Conservation (phyloP, 2,113 vertebrate genomes). For the Lampris incognitus region DNA sequence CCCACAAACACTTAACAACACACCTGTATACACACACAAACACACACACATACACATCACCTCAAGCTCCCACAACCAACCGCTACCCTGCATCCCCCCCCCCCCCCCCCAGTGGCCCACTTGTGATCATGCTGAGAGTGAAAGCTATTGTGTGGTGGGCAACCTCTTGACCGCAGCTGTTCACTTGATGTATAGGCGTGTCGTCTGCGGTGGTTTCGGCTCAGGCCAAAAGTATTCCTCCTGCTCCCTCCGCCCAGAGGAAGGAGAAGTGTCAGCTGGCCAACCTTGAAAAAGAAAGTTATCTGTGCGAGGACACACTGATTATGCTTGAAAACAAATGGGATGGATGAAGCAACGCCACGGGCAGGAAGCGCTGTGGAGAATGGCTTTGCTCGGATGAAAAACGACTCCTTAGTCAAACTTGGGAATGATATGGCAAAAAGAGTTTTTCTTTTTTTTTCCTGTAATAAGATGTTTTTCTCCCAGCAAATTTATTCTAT, state of each 20-base stretch:
- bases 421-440: constrained; percentile 11
- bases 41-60: not conserved
- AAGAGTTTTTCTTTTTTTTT: constrained; percentile 41
- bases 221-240: constrained; percentile 49
- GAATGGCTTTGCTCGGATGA: constrained; percentile 20
- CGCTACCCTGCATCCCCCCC: not conserved
- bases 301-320: constrained; percentile 45
- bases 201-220: constrained; percentile 45
- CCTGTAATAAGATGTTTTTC: not conserved
- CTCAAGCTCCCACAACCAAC: too few relatives aligned
- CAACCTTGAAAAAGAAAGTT: constrained; percentile 73
- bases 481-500: not conserved
- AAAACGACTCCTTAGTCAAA: constrained; percentile 14
- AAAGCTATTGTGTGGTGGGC: constrained; percentile 69
- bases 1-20: not conserved
- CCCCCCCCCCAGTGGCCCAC: constrained; percentile 51
- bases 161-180: constrained; percentile 67
- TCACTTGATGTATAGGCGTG: constrained; percentile 71
- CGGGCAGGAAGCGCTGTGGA: constrained; percentile 10
- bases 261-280: constrained; percentile 55
- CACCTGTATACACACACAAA: not conserved
- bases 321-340: constrained; percentile 49
- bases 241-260: constrained; percentile 64
- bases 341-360: constrained; percentile 13
- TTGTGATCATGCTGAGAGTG: constrained; percentile 64